phyloP scores from a whole-genome alignment of 2,113 vertebrate species.

The Eurystomus gularis region DNA sequence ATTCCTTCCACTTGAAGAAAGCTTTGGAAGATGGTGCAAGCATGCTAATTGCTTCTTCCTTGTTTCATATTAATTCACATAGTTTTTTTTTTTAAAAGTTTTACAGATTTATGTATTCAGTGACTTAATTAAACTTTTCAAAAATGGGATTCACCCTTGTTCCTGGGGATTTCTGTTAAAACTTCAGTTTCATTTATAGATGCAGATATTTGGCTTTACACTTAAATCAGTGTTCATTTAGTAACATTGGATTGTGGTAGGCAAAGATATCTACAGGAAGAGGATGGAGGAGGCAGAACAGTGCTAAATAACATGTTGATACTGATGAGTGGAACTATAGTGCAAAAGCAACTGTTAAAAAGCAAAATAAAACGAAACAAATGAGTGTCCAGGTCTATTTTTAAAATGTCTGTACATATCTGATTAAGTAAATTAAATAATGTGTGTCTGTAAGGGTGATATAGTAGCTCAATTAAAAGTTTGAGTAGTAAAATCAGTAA shows the following conservation, averaged over 20 bases:
- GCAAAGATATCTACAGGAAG: background rate
- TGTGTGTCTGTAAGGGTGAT: background rate
- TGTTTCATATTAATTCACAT: background rate
- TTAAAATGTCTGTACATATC: no score
- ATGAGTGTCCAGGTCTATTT: background rate
- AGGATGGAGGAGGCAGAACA: background rate
- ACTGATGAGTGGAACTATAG: background rate
- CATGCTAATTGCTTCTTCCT: background rate
- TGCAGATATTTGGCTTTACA: background rate
- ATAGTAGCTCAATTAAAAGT: slow-evolving; percentile 18
- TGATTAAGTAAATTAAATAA: background rate
- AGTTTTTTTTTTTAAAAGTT: background rate
- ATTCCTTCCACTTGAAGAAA: background rate
- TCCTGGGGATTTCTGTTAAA: background rate
- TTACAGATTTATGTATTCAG: background rate
- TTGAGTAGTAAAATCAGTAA: background rate
- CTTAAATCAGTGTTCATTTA: background rate
- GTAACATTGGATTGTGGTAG: background rate
- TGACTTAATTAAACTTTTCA: background rate
- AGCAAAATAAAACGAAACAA: background rate
- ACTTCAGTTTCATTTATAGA: background rate
- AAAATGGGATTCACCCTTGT: background rate
- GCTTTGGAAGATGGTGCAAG: background rate
- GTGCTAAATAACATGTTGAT: background rate
- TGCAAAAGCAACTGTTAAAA: background rate